Conservation (phyloP, 2,797 vertebrate genomes). For the Pipistrellus pipistrellus region DNA sequence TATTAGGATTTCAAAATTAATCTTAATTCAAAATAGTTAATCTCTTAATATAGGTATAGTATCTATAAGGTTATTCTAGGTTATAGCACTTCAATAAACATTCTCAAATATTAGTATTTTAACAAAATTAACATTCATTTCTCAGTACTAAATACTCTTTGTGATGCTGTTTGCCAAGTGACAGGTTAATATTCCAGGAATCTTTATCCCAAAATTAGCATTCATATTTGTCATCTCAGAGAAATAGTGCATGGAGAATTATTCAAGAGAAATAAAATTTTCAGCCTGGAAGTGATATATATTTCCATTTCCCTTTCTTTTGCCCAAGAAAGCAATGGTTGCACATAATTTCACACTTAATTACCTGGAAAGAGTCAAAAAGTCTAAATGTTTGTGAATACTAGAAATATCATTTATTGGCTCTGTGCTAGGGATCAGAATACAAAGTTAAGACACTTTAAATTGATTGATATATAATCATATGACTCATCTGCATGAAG, state of each 20-base stretch:
- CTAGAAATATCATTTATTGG: background rate
- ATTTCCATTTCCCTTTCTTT: background rate
- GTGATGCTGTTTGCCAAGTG: background rate
- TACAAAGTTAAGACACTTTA: background rate
- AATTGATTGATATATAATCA: background rate
- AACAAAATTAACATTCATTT: background rate
- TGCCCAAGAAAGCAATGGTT: background rate
- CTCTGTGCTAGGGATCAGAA: background rate
- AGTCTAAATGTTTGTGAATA: background rate
- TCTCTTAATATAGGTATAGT: background rate
- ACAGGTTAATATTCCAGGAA: background rate
- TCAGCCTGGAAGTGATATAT: background rate
- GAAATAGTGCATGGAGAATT: background rate
- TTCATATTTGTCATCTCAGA: background rate
- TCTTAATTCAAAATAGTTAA: slow-evolving; percentile 3
- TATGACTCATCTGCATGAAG: background rate
- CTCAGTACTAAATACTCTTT: background rate
- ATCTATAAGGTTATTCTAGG: background rate
- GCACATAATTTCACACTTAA: slow-evolving; percentile 4
- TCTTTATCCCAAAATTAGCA: background rate
- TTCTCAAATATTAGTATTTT: background rate
- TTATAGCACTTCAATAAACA: background rate
- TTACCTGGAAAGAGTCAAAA: background rate
- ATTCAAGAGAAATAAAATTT: background rate
- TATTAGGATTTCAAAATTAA: background rate